phyloP scores from a whole-genome alignment of 2,888 invertebrate species.

The Leuctra nigra region DNA sequence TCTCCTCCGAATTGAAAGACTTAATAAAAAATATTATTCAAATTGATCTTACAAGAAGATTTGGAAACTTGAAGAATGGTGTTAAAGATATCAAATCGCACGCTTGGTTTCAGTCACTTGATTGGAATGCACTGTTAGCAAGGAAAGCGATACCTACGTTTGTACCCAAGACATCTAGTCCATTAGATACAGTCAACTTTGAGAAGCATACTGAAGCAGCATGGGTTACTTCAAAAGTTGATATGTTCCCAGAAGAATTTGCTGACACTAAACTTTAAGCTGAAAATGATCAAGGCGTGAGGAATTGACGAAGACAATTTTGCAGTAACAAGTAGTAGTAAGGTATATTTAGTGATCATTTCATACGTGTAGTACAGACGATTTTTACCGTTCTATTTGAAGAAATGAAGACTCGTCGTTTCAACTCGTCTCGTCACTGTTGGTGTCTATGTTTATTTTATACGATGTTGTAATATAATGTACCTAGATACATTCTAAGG shows the following conservation, averaged over 20 bases:
- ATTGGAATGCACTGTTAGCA: slow-evolving; percentile 76
- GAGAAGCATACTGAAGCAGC: slow-evolving; percentile 54
- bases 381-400: no score
- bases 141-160: slow-evolving; percentile 59
- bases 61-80: slow-evolving; percentile 82
- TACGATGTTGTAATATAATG: no score
- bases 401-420: no score
- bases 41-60: slow-evolving; percentile 51
- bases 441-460: no score
- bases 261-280: no score
- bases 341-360: no score
- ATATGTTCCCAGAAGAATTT: slow-evolving; percentile 57
- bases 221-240: slow-evolving; percentile 44
- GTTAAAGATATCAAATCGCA: slow-evolving; percentile 83
- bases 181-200: slow-evolving; percentile 66
- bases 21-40: slow-evolving; percentile 76
- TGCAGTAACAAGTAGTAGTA: no score
- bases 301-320: no score
- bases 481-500: no score
- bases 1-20: slow-evolving; percentile 48
- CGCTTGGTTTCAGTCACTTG: slow-evolving; percentile 74
- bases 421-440: no score
- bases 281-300: no score
- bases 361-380: no score
- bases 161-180: slow-evolving; percentile 47